Evolutionary conservation across 2,113 vertebrate species (phyloP), one percentile per base, ranked within the genome.

Genomic region (Corvus moneduloides): DNA sequence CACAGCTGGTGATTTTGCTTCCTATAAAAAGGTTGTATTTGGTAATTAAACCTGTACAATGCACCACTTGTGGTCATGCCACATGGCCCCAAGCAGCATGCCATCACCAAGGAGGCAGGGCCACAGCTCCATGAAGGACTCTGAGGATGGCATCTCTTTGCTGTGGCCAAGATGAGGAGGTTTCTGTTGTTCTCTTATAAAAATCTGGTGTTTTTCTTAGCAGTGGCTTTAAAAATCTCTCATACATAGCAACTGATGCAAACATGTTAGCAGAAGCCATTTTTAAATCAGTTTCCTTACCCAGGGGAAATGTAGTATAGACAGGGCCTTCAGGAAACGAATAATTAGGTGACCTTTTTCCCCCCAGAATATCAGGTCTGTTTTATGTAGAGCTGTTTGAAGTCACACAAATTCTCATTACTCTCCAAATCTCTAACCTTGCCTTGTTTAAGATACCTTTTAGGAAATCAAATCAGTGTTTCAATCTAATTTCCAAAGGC

Each of bases 401-500:
- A 95, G 95, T 96, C 95, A 41, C 88, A 90, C 81, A 92, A 95
- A 91, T 97, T 96, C 86, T 97, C 96, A 95, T 97, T 97, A 95
- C 82, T 97, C 76, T 97, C 93, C 96, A 97, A 98, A 96, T 97
- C 97, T 97, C 97, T 97, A 97, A 97, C 94, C 77, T 71, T 95
- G 68, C 67, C 73, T 98, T 95, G 86, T 98, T 97, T 97, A 78
- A 78, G 90, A 77, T 93, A 91, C 96, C 93, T 96, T 97, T 98
- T 97, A 97, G 96, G 95, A 95, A 97, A 96, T 97, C 96, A 96
- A 96, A 97, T 97, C 96, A 91, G 88, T 91, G 91, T 96, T 97
- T 85, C 94, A 96, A 95, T 97, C 96, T 98, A 96, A 97, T 98
- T 97, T 98, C 97, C 84, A 97, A 97, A 97, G 92, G 73, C 97